These are phyloP conservation scores for Prionailurus bengalensis DNA, from an alignment of 2,113 vertebrate species.

Conservation along the genomic window DNA sequence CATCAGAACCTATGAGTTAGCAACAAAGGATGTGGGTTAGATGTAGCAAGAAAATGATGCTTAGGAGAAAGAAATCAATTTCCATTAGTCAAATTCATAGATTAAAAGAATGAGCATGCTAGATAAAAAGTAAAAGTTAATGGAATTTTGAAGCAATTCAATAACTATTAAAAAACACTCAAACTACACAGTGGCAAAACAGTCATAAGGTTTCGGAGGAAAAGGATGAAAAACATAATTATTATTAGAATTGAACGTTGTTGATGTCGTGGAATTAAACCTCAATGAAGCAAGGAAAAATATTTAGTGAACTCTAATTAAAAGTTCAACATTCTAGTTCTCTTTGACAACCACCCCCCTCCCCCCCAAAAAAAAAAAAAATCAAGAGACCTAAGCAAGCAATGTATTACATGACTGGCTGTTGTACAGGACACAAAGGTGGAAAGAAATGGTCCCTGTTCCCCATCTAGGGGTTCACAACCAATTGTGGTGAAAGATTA, in stretches of 20 bases:
- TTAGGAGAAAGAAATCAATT: slow-evolving; percentile 78
- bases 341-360: background rate
- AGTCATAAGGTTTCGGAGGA: background rate
- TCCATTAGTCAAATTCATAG: slow-evolving; percentile 75
- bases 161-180: slow-evolving; percentile 68
- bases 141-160: slow-evolving; percentile 64
- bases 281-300: slow-evolving; percentile 37
- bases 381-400: background rate
- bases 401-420: background rate
- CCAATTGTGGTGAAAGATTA: background rate
- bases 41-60: slow-evolving; percentile 57
- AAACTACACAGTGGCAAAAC: background rate
- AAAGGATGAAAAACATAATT: slow-evolving; percentile 43
- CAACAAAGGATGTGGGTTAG: slow-evolving; percentile 52
- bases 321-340: background rate
- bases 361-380: background rate
- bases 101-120: slow-evolving; percentile 63
- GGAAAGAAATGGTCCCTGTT: background rate
- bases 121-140: slow-evolving; percentile 73
- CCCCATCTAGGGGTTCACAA: background rate
- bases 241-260: background rate
- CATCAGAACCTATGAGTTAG: slow-evolving; percentile 34
- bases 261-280: slow-evolving; percentile 16
- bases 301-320: slow-evolving; percentile 3
- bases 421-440: background rate